Conservation (phyloP, 2,888 invertebrate genomes). For the Drosophila tripunctata region DNA sequence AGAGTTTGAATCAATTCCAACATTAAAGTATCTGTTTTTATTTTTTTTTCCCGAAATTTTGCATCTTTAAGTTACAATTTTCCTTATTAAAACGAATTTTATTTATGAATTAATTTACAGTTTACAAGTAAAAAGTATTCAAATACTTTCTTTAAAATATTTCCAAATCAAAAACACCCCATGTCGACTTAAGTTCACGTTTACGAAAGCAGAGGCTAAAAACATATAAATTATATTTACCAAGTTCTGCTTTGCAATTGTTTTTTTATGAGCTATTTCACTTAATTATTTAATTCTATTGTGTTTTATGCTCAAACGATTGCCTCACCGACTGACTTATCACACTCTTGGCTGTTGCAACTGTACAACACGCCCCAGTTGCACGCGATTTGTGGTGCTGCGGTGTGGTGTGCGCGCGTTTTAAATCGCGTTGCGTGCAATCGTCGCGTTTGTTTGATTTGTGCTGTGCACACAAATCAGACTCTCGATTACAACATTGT, state of each 20-base stretch:
- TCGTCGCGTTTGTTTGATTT: constrained; percentile 28
- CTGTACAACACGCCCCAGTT: constrained; percentile 31
- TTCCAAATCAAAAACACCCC: no score
- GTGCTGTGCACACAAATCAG: constrained; percentile 35
- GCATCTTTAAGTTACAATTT: no score
- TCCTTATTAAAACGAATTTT: neutral
- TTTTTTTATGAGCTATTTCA: neutral
- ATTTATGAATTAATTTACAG: neutral
- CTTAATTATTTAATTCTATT: neutral
- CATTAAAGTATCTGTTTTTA: no score
- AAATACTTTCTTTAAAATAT: no score
- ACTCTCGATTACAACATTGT: constrained; percentile 47
- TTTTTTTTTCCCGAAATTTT: no score
- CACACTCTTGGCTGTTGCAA: constrained; percentile 14
- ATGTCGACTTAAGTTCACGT: no score
- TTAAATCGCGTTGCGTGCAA: constrained; percentile 57
- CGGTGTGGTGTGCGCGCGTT: constrained; percentile 32
- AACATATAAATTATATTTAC: no score
- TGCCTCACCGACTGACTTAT: constrained; percentile 36
- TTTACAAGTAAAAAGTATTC: no score
- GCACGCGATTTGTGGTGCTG: constrained; percentile 46
- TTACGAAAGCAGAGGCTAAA: no score
- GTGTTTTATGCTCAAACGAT: constrained; percentile 1
- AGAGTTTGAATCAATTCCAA: no score
- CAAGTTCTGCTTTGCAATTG: neutral